Base-by-base conservation (phyloP, 2,888 invertebrate genomes). In the Molorchus minor region DNA sequence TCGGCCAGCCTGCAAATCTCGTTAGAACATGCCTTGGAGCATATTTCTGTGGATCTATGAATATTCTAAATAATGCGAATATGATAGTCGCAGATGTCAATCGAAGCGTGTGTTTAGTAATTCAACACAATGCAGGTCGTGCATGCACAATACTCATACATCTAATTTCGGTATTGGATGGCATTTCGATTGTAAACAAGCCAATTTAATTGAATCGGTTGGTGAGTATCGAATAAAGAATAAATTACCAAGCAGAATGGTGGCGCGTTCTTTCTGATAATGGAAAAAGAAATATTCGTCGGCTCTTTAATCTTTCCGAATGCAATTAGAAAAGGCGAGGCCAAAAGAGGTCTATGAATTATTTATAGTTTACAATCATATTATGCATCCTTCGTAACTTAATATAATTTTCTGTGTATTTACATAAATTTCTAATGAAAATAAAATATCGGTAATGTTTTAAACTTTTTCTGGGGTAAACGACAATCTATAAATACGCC, bases 181-280 rank as follows among this genome's bases (percentile, higher is more conserved):
- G 73, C 70, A 69, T 74, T 74, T 72, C 70, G 69, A 72, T 70
- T 65, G 71, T 74, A 74, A 75, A 77, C 75, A 75, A 75, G 75
- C 72, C 74, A 70, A 72, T 76, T 75, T 76, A 76, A 77, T 77
- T 75, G 77, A 77, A 77, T 76, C 72, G 74, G 71, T 68, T 75
- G 70, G 71, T 62, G 64, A 65, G 68, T 68, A 58, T 51, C 61
- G 75, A 75, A 77, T 77, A 76, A 75, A 75, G 75, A 75, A 77
- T 77, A 76, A 75, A 75, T 76, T 75, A 75, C 70, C 58, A n/a
- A n/a, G 58, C 56, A 57, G 58, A 38, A 47, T 56, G 49, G n/a
- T 49, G 29, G 20, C 13, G 25, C 21, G 29, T 40, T 17, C n/a
- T n/a, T 49, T 15, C 33, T 10, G 12, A n/a, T n/a, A 33, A 35